Conservation (phyloP, 2,113 vertebrate species). For the Psettodes erumei region DNA sequence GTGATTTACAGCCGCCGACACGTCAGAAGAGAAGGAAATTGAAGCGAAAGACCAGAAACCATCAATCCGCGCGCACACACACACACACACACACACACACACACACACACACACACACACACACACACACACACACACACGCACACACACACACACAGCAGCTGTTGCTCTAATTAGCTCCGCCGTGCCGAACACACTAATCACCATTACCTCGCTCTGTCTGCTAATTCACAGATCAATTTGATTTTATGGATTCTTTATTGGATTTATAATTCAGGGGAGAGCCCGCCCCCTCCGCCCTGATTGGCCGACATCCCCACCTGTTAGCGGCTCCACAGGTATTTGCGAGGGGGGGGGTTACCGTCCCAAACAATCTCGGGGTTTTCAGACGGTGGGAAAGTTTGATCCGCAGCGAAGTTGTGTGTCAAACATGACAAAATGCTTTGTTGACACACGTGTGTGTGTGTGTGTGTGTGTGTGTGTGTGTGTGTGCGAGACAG, state of each 20-base stretch:
- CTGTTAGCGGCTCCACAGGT: conserved; percentile 65
- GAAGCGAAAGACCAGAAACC: conserved; percentile 64
- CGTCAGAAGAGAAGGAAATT: conserved; percentile 72
- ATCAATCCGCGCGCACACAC: conserved; percentile 26
- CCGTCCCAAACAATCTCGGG: too few species aligned
- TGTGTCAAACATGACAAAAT: background rate
- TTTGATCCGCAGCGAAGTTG: too few species aligned
- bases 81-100: conserved; percentile 30
- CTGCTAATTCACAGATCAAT: conserved; percentile 82
- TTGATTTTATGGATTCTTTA: conserved; percentile 82
- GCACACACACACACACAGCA: conserved; percentile 49
- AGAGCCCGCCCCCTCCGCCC: conserved; percentile 57
- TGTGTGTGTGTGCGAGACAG: too few species aligned
- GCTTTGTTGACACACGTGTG: too few species aligned
- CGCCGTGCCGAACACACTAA: conserved; percentile 77
- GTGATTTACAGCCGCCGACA: conserved; percentile 70
- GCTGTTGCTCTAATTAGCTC: conserved; percentile 78
- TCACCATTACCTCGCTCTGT: conserved; percentile 76
- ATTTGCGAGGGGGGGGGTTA: background rate
- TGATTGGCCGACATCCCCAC: conserved; percentile 74
- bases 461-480: too few species aligned
- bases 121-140: conserved; percentile 40
- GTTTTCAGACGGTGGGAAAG: too few species aligned
- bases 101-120: conserved; percentile 14
- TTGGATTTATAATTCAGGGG: conserved; percentile 77